Percentiles rank a stretch among this genome's conserved stretches.
These are phyloP conservation scores for Himalopsyche tibetana DNA, from an alignment of 2,888 invertebrate genomes.

Conservation along the genomic window DNA sequence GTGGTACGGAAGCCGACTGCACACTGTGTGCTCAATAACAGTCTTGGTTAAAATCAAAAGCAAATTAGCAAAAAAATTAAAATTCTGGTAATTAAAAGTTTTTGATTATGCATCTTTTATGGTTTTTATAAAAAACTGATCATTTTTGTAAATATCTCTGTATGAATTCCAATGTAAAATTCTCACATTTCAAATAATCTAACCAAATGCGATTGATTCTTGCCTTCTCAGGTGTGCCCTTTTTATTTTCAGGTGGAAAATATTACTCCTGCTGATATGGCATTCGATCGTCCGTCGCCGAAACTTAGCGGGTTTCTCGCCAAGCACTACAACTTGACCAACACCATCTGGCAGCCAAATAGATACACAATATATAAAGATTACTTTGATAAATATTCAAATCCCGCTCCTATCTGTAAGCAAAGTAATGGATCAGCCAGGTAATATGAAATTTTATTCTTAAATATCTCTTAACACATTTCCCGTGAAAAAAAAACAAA, in stretches of 20 bases:
- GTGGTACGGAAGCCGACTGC: too few relatives aligned
- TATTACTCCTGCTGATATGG: slow-evolving; percentile 60
- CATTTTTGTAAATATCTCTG: not conserved
- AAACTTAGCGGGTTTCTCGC: slow-evolving; percentile 63
- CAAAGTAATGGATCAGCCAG: slow-evolving; percentile 50
- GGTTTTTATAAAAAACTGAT: too few relatives aligned
- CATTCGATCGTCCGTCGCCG: slow-evolving; percentile 63
- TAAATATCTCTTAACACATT: not conserved
- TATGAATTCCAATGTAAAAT: not conserved
- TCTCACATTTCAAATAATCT: not conserved
- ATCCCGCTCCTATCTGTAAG: slow-evolving; percentile 47
- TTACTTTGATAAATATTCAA: slow-evolving; percentile 60
- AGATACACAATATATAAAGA: slow-evolving; percentile 63
- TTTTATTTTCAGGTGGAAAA: slow-evolving; percentile 60
- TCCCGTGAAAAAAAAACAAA: too few relatives aligned
- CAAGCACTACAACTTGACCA: slow-evolving; percentile 61
- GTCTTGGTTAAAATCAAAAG: too few relatives aligned
- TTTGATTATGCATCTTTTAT: too few relatives aligned
- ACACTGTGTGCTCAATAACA: too few relatives aligned
- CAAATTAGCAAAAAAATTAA: too few relatives aligned
- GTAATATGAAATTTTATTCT: slow-evolving; percentile 39
- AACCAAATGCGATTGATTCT: not conserved
- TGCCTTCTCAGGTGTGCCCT: too few relatives aligned
- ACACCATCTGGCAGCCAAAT: slow-evolving; percentile 63
- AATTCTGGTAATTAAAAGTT: too few relatives aligned